Conservation (phyloP, 2,113 vertebrate species). For the Phalacrocorax pelagicus region DNA sequence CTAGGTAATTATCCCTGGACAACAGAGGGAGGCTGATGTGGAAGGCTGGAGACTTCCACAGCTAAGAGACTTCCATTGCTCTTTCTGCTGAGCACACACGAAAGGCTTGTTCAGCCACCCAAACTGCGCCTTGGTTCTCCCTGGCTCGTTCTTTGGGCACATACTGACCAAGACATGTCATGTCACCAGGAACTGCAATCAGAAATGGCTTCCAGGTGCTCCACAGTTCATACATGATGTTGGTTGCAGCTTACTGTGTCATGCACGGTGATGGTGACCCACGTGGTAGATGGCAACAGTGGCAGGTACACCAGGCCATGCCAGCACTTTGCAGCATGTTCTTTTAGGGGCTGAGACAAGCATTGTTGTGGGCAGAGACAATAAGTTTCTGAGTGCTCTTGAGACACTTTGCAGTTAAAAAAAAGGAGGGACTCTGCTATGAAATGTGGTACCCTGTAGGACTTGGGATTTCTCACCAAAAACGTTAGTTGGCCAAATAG, state of each 20-base stretch:
- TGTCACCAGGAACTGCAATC: background rate
- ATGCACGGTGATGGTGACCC: background rate
- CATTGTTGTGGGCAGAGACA: accelerated
- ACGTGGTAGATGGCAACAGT: background rate
- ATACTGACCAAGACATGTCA: accelerated
- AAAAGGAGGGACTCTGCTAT: no score
- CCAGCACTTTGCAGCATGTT: background rate
- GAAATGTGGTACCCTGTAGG: background rate
- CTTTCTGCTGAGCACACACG: background rate
- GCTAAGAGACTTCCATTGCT: background rate
- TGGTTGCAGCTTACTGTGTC: background rate
- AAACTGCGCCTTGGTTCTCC: background rate
- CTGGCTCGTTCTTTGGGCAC: no score
- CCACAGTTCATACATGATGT: no score
- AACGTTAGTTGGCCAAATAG: background rate
- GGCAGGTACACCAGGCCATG: background rate
- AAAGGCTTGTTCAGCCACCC: background rate
- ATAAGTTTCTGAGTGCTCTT: background rate
- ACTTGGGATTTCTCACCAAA: background rate
- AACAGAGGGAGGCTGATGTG: background rate
- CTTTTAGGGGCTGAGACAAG: background rate
- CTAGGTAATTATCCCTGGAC: no score
- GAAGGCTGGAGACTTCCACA: background rate
- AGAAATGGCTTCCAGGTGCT: background rate
- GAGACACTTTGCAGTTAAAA: background rate